Conservation (phyloP, 2,888 invertebrate genomes). For the Oscheius onirici region DNA sequence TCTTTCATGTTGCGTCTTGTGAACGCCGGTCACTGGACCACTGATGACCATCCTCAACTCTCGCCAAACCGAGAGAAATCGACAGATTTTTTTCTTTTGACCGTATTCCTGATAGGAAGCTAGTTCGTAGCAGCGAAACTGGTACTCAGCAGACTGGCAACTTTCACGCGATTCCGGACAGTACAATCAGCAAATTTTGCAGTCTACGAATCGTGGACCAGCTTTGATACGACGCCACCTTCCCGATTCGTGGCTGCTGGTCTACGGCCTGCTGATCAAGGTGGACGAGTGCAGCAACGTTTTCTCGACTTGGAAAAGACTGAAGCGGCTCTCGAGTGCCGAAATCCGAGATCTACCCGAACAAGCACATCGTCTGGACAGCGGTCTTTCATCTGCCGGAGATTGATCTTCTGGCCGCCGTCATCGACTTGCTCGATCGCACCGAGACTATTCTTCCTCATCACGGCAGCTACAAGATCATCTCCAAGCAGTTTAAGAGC, state of each 20-base stretch:
- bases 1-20: no score
- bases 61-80: no score
- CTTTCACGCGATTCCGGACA: no score
- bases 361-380: conserved; percentile 94
- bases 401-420: conserved; percentile 92
- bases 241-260: conserved; percentile 81
- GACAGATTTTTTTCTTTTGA: no score
- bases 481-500: no score
- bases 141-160: no score
- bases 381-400: conserved; percentile 95
- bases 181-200: no score
- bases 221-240: conserved; percentile 81
- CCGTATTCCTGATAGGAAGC: no score
- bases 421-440: conserved; percentile 74
- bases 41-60: no score
- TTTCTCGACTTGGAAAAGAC: conserved; percentile 91
- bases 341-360: conserved; percentile 91
- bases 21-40: no score
- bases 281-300: conserved; percentile 90
- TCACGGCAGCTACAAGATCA: not conserved
- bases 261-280: conserved; percentile 94
- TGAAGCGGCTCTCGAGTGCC: not conserved
- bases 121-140: no score
- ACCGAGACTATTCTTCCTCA: not conserved
- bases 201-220: no score